Conservation (phyloP, 2,797 vertebrate species). For the Melanotaenia parkinsoni region DNA sequence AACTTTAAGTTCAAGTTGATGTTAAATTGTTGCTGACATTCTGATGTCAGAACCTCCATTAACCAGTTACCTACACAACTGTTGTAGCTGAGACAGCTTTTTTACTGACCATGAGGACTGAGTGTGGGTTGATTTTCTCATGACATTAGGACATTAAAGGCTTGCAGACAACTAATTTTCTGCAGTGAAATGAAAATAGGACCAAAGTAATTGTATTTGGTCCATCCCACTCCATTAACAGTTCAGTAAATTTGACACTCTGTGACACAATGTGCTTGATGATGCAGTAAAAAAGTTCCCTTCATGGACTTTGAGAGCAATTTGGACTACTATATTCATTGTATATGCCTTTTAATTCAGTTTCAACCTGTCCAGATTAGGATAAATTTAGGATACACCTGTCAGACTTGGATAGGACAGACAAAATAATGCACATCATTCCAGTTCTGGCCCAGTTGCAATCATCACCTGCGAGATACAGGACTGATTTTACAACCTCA, state of each 20-base stretch:
- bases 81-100: slow-evolving; percentile 5
- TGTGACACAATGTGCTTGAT: not conserved
- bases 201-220: not conserved
- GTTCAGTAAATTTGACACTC: not conserved
- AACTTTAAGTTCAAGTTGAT: slow-evolving; percentile 17
- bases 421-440: too few relatives aligned
- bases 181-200: not conserved
- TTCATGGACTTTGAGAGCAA: not conserved
- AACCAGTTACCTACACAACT: not conserved
- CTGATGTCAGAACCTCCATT: slow-evolving; percentile 18
- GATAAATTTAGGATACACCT: too few relatives aligned
- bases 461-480: too few relatives aligned
- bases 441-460: too few relatives aligned
- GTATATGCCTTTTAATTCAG: too few relatives aligned
- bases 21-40: slow-evolving; percentile 6
- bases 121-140: not conserved
- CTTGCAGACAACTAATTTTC: not conserved
- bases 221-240: not conserved
- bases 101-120: not conserved
- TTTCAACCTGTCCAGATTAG: too few relatives aligned
- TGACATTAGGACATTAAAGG: not conserved
- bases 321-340: not conserved
- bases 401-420: too few relatives aligned
- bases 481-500: too few relatives aligned
- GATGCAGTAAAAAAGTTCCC: not conserved